A percentile compares a stretch with the other conserved stretches of the same genome.
These are phyloP conservation scores for Meloe dianella DNA, from an alignment of 2,888 invertebrate genomes.

Conservation along the genomic window DNA sequence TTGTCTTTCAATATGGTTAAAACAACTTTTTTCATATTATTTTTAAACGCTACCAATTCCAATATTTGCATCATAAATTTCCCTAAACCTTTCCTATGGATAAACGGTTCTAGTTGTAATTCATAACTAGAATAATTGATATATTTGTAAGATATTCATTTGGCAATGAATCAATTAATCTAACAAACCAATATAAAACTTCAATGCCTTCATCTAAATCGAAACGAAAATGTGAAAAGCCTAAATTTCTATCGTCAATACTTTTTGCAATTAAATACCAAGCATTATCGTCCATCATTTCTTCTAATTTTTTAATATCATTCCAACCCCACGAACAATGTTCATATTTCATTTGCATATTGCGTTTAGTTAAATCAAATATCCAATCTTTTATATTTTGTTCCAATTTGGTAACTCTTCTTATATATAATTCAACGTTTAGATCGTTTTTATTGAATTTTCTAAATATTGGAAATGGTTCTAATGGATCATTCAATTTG, in stretches of 20 bases:
- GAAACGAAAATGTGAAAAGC: constrained; percentile 83
- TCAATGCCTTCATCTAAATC: constrained; percentile 79
- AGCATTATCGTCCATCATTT: constrained; percentile 75
- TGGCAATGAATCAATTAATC: not conserved
- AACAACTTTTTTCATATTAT: constrained; percentile 80
- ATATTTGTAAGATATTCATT: too few relatives aligned
- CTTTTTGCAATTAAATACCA: constrained; percentile 74
- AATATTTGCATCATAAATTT: constrained; percentile 80
- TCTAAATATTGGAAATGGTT: constrained; percentile 67
- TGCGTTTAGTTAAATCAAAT: constrained; percentile 75
- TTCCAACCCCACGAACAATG: constrained; percentile 85
- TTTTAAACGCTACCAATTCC: constrained; percentile 75
- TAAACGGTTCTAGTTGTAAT: constrained; percentile 76
- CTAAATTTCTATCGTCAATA: constrained; percentile 64
- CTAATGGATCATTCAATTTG: constrained; percentile 64
- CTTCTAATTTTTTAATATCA: constrained; percentile 72
- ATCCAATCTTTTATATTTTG: constrained; percentile 70
- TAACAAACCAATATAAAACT: constrained; percentile 77
- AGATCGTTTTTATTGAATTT: constrained; percentile 68
- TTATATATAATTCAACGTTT: constrained; percentile 67
- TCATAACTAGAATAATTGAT: constrained; percentile 73
- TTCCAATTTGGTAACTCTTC: constrained; percentile 65
- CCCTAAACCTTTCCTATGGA: constrained; percentile 81
- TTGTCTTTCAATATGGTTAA: constrained; percentile 85
- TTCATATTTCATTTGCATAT: constrained; percentile 79